Evolutionary conservation across 2,797 vertebrate genomes (phyloP), one percentile per base, ranked within the genome.

Genomic region (Meda fulgida): DNA sequence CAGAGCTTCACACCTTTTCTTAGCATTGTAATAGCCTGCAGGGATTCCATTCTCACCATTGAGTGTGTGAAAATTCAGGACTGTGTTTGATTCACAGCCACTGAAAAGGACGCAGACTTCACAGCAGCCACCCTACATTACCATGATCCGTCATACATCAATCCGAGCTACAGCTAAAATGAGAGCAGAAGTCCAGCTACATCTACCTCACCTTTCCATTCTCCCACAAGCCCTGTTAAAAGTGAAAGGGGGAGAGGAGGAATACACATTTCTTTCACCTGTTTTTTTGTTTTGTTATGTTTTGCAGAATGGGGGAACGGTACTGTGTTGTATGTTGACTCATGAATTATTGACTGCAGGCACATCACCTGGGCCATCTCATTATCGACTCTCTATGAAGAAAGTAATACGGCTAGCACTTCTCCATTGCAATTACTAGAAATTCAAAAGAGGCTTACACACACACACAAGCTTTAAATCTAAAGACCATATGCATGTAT

Each of bases 261-360:
- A 84, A 75, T 67, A 9, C n/a, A 80, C 55, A 10, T 73, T 55
- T 31, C 3, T 78, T 72, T 75, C 1, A 7, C 11, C 77, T 69
- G 55, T 23, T 70, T 76, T 31, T 89, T 80, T 77, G 85, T 66
- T 9, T 40, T 51, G 1, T 14, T 38, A 23, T 80, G 77, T 80
- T 78, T 65, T 78, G 76, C 81, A 63, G 48, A 78, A 77, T 77
- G 63, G 48, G 48, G 66, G 29, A 78, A 55, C 1, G 19, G 31
- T 63, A 60, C 10, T n/a, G 48, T 81, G 71, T 55, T 86, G 80
- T 43, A 38, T 31, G 78, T 84, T 72, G 55, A 80, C 75, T 89
- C 85, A 84, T 89, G 87, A 87, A 90, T 87, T 88, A 90, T 90
- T 85, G 84, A 90, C 75, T 29, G 21, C 65, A n/a, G 80, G 29